A percentile compares a stretch with the other conserved stretches of the same genome.
These are phyloP conservation scores for Synaphobranchus kaupii DNA, from an alignment of 2,797 vertebrate genomes.

Conservation along the genomic window DNA sequence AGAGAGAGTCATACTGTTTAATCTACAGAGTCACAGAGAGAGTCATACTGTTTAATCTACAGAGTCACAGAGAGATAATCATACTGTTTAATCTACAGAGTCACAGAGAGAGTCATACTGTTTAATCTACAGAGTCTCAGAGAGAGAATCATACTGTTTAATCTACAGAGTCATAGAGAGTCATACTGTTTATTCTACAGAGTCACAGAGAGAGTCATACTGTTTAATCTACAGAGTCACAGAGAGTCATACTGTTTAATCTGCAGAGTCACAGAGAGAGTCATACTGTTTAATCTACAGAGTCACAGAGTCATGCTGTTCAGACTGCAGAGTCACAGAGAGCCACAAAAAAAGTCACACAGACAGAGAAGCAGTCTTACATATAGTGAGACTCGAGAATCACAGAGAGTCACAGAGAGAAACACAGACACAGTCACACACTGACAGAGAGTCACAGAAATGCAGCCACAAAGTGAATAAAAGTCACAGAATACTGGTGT, in stretches of 20 bases:
- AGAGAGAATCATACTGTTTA: neutral
- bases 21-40: too few relatives aligned
- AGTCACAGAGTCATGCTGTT: conserved; percentile 23
- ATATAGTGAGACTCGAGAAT: neutral
- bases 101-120: neutral
- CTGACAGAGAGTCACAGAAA: neutral
- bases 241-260: neutral
- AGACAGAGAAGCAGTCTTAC: neutral
- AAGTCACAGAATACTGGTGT: too few relatives aligned
- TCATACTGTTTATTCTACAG: neutral
- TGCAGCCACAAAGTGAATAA: neutral
- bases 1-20: too few relatives aligned
- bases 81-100: too few relatives aligned
- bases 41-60: too few relatives aligned
- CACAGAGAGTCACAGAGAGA: neutral
- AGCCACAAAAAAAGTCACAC: neutral
- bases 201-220: neutral
- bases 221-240: neutral
- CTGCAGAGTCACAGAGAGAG: neutral
- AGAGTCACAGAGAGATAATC: too few relatives aligned
- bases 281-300: too few relatives aligned
- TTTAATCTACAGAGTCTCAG: neutral
- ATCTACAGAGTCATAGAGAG: neutral
- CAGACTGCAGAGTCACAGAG: conserved; percentile 33
- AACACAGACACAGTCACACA: neutral